These are phyloP conservation scores for Eupleurogrammus muticus DNA, from an alignment of 2,797 vertebrate genomes.

Conservation along the genomic window DNA sequence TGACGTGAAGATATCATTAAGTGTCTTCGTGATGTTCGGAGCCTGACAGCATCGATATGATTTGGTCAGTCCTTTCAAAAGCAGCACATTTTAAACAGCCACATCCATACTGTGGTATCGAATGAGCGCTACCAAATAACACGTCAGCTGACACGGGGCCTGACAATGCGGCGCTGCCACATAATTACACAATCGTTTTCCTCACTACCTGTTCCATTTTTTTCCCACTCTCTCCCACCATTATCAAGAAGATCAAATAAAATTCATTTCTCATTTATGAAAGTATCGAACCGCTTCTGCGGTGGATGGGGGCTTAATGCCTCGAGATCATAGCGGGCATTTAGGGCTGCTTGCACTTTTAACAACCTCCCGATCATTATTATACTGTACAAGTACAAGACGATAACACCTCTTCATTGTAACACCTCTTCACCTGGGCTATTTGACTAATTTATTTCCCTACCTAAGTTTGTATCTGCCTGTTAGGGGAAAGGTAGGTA, in stretches of 20 bases:
- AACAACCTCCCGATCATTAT: constrained; percentile 43
- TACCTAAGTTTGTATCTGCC: constrained; percentile 20
- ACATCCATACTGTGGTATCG: not conserved
- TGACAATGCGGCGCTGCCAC: constrained; percentile 11
- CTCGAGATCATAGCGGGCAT: constrained; percentile 30
- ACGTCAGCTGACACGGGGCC: constrained; percentile 22
- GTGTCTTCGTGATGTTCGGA: constrained; percentile 4
- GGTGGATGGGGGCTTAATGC: constrained; percentile 40
- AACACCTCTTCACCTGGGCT: constrained; percentile 5
- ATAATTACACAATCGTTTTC: constrained; percentile 27
- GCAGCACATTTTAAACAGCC: not conserved
- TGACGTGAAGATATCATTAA: not conserved
- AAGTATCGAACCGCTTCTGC: constrained; percentile 35
- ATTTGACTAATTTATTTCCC: constrained; percentile 19
- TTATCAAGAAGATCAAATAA: constrained; percentile 54
- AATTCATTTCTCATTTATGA: constrained; percentile 44
- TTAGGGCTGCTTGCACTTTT: constrained; percentile 26
- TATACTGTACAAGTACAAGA: constrained; percentile 33
- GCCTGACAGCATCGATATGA: constrained; percentile 17
- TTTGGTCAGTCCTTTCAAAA: constrained; percentile 4
- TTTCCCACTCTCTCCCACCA: constrained; percentile 23
- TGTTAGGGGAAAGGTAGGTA: constrained; percentile 1
- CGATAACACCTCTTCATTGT: constrained; percentile 19
- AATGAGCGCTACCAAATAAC: constrained; percentile 32
- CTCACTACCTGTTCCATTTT: constrained; percentile 18